phyloP scores from a whole-genome alignment of 2,113 vertebrate genomes.

The Sus scrofa region T2T-Sscrofa CM000816.6:1862501-1863000 shows the following conservation, averaged over 20 bases:
- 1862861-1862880: background rate
- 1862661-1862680: accelerated
- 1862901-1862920: background rate
- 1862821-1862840: background rate
- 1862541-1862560: accelerated
- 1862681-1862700: accelerated
- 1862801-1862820: background rate
- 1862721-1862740: too few species aligned
- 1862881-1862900: background rate
- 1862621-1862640: background rate
- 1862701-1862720: accelerated
- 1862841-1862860: background rate
- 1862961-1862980: background rate
- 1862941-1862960: background rate
- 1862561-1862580: accelerated
- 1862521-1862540: background rate
- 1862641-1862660: background rate
- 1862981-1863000: background rate
- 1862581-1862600: accelerated
- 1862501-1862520: background rate
- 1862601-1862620: accelerated
- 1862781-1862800: background rate
- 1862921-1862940: too few species aligned
- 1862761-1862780: accelerated
- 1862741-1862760: background rate